phyloP scores from a whole-genome alignment of 2,113 vertebrate species.

The Apteryx mantelli region DNA sequence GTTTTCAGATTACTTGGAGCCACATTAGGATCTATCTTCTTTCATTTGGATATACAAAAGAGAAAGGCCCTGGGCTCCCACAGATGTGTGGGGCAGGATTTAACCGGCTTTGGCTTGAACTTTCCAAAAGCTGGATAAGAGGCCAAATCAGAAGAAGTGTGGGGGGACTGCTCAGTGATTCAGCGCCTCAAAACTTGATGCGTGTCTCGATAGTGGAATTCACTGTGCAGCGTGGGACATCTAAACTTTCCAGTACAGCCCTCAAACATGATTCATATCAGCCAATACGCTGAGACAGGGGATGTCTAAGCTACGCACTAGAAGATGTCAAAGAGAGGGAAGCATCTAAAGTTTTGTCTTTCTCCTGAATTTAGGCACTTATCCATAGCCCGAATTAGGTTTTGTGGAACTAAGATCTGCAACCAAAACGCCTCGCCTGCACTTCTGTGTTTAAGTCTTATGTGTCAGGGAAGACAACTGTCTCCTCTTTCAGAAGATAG shows the following conservation, averaged over 20 bases:
- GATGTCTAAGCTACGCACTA: not conserved
- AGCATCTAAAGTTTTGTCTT: not conserved
- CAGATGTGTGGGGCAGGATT: not conserved
- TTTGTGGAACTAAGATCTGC: not conserved
- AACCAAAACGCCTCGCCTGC: not conserved
- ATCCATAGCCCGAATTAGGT: not conserved
- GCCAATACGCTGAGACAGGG: not conserved
- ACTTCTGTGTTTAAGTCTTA: not conserved
- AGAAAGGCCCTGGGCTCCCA: not conserved
- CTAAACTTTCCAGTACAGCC: not conserved
- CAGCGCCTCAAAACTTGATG: not conserved
- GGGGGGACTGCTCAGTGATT: not conserved
- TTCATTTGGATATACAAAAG: not conserved
- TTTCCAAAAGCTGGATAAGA: not conserved
- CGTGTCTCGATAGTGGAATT: not conserved
- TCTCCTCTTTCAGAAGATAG: constrained; percentile 25
- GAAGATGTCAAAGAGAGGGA: constrained; percentile 26
- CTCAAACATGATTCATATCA: not conserved
- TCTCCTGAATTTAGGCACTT: not conserved
- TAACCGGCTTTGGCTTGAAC: not conserved
- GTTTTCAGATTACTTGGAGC: not conserved
- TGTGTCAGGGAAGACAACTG: constrained; percentile 43
- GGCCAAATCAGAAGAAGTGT: not conserved
- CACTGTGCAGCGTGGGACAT: not conserved
- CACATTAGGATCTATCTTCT: not conserved